Conservation (phyloP, 2,113 vertebrate genomes). For the Ceyx margarethae region DNA sequence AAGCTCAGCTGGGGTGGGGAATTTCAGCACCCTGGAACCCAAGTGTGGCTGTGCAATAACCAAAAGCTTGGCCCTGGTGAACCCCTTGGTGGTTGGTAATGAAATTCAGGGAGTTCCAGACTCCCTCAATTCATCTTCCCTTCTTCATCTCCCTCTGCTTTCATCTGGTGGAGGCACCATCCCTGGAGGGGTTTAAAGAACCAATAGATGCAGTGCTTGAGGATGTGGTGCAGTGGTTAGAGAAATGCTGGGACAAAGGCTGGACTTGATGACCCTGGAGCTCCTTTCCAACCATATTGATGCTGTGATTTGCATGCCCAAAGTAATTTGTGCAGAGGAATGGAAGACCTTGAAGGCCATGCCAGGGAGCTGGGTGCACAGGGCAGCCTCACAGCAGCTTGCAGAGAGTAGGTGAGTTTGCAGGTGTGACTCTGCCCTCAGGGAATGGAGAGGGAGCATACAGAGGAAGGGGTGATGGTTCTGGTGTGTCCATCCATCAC, state of each 20-base stretch:
- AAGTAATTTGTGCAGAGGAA: not conserved
- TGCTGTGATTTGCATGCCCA: not conserved
- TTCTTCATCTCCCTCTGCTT: slow-evolving; percentile 4
- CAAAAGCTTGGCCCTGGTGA: not conserved
- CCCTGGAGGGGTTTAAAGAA: too few relatives aligned
- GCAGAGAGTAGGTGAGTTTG: not conserved
- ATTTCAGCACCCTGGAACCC: not conserved
- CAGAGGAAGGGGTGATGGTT: not conserved
- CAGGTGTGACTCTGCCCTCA: not conserved
- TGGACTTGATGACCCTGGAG: too few relatives aligned
- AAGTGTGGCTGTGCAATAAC: not conserved
- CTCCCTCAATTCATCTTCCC: not conserved
- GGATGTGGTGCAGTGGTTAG: too few relatives aligned
- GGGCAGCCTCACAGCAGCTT: not conserved
- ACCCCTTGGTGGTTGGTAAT: not conserved
- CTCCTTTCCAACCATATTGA: too few relatives aligned
- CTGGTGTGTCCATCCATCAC: not conserved
- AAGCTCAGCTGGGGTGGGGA: not conserved
- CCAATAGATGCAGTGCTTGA: too few relatives aligned
- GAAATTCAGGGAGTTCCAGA: slow-evolving; percentile 18
- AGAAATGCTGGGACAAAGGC: too few relatives aligned
- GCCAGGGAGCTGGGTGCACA: rapidly evolving
- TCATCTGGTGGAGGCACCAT: not conserved
- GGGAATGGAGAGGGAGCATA: not conserved
- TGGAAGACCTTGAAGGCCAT: not conserved